Evolutionary conservation across 2,888 invertebrate species (phyloP), one percentile per base, ranked within the genome.

Genomic region (Cetonia aurata): DNA sequence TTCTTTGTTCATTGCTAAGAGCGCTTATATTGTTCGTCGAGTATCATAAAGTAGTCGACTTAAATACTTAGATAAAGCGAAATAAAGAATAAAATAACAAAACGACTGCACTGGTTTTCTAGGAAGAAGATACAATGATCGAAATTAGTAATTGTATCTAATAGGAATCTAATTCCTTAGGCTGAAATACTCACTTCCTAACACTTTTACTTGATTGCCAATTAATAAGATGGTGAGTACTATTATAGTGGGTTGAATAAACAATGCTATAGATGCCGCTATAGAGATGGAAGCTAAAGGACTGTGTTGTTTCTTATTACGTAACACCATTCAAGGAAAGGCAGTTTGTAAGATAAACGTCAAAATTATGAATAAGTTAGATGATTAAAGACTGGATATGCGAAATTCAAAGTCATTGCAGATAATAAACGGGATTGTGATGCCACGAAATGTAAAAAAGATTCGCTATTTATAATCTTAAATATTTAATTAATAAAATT

Each of bases 101-200:
- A 25, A 25, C 25, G 25, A 25, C 25, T 25, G 25, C 25, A 25
- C 25, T 25, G 25, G 25, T 25, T 25, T 57, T 42, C 57, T 42
- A 9, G 42, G 57, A 57, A 57, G 9, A 19, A 57, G 19, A 12
- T 17, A 57, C 19, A 42, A 57, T 42, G 41, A 6, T 25, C 3
- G 19, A 42, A 57, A 42, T 57, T 57, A 57, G 41, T 57, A 57
- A 57, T 9, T 42, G 2, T 57, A 42, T 57, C 57, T 57, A 57
- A 57, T 57, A 12, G 12, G 19, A 41, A 57, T 57, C 57, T 19
- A 19, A 15, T 41, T 13, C 42, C 42, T 41, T 57, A 12, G 12
- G 15, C 19, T 33, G 42, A 57, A 57, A n/a, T 13, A 17, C 6
- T 9, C 15, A 37, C 15, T 42, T 42, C 12, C 17, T 57, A 3